Percentiles rank a stretch among this genome's conserved stretches.
phyloP scores from a whole-genome alignment of 2,888 invertebrate species.

The Amorpha juglandis region DNA sequence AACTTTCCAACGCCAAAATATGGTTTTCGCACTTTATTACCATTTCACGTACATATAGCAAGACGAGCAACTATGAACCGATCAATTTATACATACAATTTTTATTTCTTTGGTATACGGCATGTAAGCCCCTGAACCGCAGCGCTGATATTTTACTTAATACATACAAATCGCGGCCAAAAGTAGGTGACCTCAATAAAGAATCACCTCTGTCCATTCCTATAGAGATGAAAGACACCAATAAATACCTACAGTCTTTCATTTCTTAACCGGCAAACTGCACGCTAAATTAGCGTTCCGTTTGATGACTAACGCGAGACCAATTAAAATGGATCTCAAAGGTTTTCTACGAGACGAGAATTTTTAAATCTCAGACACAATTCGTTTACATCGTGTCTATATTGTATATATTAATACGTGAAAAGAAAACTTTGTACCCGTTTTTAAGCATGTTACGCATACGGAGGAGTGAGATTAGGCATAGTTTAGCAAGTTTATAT shows the following conservation, averaged over 20 bases:
- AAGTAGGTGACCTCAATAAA: slow-evolving; percentile 12
- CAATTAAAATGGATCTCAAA: slow-evolving; percentile 19
- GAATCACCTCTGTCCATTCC: slow-evolving; percentile 14
- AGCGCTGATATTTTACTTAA: slow-evolving; percentile 6
- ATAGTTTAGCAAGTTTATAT: too few species aligned
- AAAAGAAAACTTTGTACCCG: too few species aligned
- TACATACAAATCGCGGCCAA: slow-evolving; percentile 12
- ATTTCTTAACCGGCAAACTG: slow-evolving; percentile 12
- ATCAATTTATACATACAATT: too few species aligned
- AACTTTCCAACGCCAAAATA: too few species aligned
- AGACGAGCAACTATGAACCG: too few species aligned
- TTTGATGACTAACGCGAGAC: slow-evolving; percentile 11
- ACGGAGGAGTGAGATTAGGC: too few species aligned
- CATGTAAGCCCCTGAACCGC: not conserved
- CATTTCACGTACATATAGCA: too few species aligned
- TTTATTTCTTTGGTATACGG: not conserved
- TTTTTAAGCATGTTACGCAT: too few species aligned
- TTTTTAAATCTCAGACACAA: slow-evolving; percentile 1
- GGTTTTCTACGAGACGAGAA: not conserved
- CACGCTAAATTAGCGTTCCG: not conserved
- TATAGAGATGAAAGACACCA: not conserved
- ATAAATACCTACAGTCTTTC: slow-evolving; percentile 13
- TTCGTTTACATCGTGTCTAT: too few species aligned
- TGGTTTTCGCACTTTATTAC: too few species aligned
- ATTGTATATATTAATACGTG: too few species aligned